Conservation (phyloP, 1,140 invertebrate species). For the Drosophila oshimai region DNA sequence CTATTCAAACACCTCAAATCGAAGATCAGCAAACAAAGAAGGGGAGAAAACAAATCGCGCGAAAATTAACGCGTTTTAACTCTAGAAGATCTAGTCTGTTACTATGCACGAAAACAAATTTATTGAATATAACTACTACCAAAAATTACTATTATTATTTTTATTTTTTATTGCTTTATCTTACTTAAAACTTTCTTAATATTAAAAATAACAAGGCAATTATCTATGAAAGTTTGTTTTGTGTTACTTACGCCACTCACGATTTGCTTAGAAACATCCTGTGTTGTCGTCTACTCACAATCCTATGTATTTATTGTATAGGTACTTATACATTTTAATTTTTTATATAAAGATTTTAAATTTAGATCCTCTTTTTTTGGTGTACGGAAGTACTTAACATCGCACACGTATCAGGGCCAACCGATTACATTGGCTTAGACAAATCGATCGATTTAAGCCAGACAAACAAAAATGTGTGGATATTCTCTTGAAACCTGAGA, state of each 20-base stretch:
- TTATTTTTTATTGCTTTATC: no score
- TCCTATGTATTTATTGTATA: no score
- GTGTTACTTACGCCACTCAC: no score
- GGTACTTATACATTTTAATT: neutral
- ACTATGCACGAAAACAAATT: neutral
- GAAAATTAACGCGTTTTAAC: constrained; percentile 50
- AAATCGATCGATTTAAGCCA: constrained; percentile 41
- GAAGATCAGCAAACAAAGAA: constrained; percentile 37
- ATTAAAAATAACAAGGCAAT: no score
- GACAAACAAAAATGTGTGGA: constrained; percentile 38
- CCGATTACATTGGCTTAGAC: constrained; percentile 8
- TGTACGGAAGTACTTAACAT: constrained; percentile 8
- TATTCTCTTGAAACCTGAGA: constrained; percentile 16
- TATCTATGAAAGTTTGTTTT: no score
- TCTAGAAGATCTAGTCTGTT: constrained; percentile 20
- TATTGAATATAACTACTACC: no score
- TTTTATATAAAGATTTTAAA: neutral
- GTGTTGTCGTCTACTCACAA: no score
- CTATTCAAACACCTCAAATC: constrained; percentile 27
- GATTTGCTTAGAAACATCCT: no score
- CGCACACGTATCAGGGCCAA: neutral
- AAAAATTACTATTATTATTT: no score
- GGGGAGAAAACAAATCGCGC: constrained; percentile 56
- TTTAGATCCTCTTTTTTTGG: neutral
- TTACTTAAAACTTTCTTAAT: no score